phyloP scores from a whole-genome alignment of 2,797 vertebrate species.

The Gorsachius magnificus region DNA sequence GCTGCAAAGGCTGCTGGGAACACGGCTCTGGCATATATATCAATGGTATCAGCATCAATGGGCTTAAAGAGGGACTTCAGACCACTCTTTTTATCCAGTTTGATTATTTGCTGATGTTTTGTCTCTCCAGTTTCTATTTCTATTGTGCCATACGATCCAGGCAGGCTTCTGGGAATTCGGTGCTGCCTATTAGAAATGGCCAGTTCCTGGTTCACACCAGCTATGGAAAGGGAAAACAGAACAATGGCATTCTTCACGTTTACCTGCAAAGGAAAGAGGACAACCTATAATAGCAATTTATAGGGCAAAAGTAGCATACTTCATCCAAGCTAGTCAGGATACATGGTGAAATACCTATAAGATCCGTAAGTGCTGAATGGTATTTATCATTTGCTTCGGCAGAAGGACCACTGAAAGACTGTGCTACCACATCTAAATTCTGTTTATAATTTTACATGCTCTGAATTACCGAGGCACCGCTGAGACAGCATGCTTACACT shows the following conservation, averaged over 20 bases:
- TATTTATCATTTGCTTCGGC: neutral
- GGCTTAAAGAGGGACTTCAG: slow-evolving; percentile 91
- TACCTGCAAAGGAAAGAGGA: slow-evolving; percentile 76
- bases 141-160: slow-evolving; percentile 80
- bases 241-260: slow-evolving; percentile 96
- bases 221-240: slow-evolving; percentile 92
- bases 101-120: slow-evolving; percentile 51
- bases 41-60: slow-evolving; percentile 95
- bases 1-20: slow-evolving; percentile 96
- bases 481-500: neutral
- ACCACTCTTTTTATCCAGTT: slow-evolving; percentile 80
- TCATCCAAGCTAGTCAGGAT: neutral
- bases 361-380: neutral
- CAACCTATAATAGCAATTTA: neutral
- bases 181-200: slow-evolving; percentile 84
- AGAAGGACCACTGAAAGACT: neutral
- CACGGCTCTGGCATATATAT: slow-evolving; percentile 93
- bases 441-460: neutral
- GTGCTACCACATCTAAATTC: neutral
- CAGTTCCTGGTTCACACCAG: slow-evolving; percentile 91
- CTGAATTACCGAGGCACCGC: neutral
- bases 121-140: slow-evolving; percentile 79
- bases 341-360: neutral
- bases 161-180: slow-evolving; percentile 73
- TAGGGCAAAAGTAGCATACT: neutral